Percentiles rank a stretch among this genome's conserved stretches.
phyloP scores from a whole-genome alignment of 2,888 invertebrate species.

The Caenorhabditis sp. region DNA sequence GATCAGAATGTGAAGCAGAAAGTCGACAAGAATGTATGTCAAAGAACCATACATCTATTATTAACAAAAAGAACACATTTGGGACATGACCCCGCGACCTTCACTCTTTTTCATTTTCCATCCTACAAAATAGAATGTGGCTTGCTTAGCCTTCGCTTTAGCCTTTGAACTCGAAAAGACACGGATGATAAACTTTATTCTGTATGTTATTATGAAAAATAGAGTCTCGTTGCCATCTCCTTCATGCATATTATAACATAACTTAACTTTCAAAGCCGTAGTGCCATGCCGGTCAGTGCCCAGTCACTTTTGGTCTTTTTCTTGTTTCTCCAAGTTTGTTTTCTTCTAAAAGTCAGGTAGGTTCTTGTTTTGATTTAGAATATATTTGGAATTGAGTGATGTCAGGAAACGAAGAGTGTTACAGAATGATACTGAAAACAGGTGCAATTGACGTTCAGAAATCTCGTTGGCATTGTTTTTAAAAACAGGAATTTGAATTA shows the following conservation, averaged over 20 bases:
- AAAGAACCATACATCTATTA: conserved; percentile 46
- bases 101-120: background rate
- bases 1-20: conserved; percentile 16
- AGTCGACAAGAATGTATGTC: conserved; percentile 2
- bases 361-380: too few relatives aligned
- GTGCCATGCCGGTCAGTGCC: too few relatives aligned
- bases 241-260: conserved; percentile 26
- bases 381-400: too few relatives aligned
- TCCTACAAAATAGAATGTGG: background rate
- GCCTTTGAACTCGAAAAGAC: background rate
- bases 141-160: too few relatives aligned
- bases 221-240: background rate
- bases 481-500: background rate
- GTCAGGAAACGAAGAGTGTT: background rate
- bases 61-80: conserved; percentile 8
- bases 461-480: background rate
- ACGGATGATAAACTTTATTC: conserved; percentile 4
- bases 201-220: background rate
- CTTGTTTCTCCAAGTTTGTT: too few relatives aligned
- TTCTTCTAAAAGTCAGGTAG: too few relatives aligned
- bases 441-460: background rate
- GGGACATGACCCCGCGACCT: too few relatives aligned
- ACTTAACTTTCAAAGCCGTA: conserved; percentile 8
- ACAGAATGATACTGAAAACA: background rate
- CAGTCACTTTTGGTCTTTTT: background rate